Conservation (phyloP, 2,113 vertebrate genomes). For the Syngnathus scovelli region DNA sequence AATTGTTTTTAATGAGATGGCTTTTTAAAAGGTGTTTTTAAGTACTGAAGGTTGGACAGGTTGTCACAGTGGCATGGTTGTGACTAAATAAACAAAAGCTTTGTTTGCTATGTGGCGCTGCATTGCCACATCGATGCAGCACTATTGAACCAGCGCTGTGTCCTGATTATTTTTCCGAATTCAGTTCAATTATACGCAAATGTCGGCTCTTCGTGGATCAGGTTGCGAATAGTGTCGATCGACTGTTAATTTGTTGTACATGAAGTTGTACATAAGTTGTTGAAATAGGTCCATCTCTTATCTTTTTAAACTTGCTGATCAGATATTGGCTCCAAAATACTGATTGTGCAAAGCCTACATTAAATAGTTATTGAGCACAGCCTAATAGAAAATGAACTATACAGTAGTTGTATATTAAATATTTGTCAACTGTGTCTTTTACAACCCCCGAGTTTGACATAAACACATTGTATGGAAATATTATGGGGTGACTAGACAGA, state of each 20-base stretch:
- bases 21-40: not conserved
- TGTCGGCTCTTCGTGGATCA: too few species aligned
- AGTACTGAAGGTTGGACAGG: not conserved
- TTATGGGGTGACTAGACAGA: not conserved
- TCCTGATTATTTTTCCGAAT: not conserved
- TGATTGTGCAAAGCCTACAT: not conserved
- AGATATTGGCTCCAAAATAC: too few species aligned
- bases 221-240: too few species aligned
- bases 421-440: not conserved
- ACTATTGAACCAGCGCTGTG: not conserved
- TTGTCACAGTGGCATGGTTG: conserved; percentile 1
- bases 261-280: too few species aligned
- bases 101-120: conserved; percentile 12
- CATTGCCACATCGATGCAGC: conserved; percentile 10
- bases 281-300: too few species aligned
- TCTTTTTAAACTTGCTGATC: too few species aligned
- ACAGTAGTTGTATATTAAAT: too few species aligned
- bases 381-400: not conserved
- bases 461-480: not conserved
- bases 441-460: not conserved
- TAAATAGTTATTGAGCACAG: not conserved
- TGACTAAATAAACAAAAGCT: conserved; percentile 11
- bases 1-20: conserved; percentile 1
- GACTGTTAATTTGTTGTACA: too few species aligned
- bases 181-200: too few species aligned